Base-by-base conservation (phyloP, 2,113 vertebrate genomes). In the Isichthys henryi region DNA sequence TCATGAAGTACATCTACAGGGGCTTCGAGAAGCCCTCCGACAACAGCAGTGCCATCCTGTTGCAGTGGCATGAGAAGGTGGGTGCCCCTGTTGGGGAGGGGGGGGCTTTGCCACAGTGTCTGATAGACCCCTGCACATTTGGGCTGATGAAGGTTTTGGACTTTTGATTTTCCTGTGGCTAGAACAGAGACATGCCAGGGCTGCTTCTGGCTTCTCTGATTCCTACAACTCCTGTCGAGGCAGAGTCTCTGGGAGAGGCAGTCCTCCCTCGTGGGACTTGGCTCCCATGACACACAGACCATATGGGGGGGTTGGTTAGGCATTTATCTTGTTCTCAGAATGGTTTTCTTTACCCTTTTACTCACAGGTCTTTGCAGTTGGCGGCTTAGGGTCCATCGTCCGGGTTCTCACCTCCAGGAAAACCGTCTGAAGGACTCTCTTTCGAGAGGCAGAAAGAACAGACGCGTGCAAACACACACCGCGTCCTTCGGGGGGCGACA, bases 1-100 rank as follows among this genome's bases (percentile, higher is more conserved):
- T 98, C 90, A 98, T 98, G 97, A 98, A 97, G 93, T 97, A 97
- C 95, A 97, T 98, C 94, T 98, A 97, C 93, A 97, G 96, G 94
- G 97, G 97, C 19, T 98, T 97, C 88, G 97, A 98, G 91, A 97
- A 96, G 91, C 97, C 97, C 6, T 95, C 96, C 85, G 97, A 98
- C 70, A 97, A 97, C 46, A 98, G 97, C 96, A 98, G 97, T 2
- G 96, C 97, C 21, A 95, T 97, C 92, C 93, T 98, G 87, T 96
- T 98, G 15, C 97, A 97, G 93, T 98, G 97, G 97, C 97, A 98
- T 0, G 97, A 98, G 94, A 98, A 98, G 97, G 97, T 97, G 93
- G 0, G 93, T 92, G 5, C 35, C 43, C n/a, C 0, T 13, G 1
- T 8, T 2, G 9, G n/a, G 31, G 74, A 15, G 50, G 13, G 46